Conservation (phyloP, 2,797 vertebrate species). For the Margarornis squamiger region DNA sequence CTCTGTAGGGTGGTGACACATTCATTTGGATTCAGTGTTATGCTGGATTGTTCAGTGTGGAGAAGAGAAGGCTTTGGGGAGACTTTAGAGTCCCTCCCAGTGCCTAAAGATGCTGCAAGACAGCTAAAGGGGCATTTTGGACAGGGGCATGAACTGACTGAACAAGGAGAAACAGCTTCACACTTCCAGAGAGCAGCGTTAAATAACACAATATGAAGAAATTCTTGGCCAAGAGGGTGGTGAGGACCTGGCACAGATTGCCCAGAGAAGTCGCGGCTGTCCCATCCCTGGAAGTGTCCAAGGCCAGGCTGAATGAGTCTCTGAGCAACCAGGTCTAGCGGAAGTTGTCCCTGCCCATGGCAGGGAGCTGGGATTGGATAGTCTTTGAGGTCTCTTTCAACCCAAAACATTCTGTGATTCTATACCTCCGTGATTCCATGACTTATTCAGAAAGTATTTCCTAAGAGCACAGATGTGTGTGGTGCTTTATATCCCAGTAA, state of each 20-base stretch:
- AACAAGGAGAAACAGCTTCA: neutral
- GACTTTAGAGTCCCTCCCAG: rapidly evolving
- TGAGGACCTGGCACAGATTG: rapidly evolving
- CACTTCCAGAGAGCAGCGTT: neutral
- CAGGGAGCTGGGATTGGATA: rapidly evolving
- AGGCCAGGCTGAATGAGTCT: rapidly evolving
- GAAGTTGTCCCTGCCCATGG: neutral
- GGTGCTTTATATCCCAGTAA: neutral
- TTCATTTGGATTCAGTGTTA: neutral
- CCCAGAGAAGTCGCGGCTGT: neutral
- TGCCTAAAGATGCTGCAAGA: neutral
- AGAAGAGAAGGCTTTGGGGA: neutral
- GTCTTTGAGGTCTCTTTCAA: neutral
- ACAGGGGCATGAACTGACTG: neutral
- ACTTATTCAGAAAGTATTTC: neutral
- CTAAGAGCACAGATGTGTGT: neutral
- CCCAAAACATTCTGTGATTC: neutral
- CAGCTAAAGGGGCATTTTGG: neutral
- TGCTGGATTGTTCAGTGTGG: neutral
- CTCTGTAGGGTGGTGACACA: neutral
- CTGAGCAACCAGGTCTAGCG: rapidly evolving
- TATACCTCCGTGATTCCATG: neutral
- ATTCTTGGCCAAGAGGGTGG: rapidly evolving
- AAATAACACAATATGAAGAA: no score
- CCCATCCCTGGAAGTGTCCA: neutral